Conservation (phyloP, 2,888 invertebrate species). For the Drosophila borealis region DNA sequence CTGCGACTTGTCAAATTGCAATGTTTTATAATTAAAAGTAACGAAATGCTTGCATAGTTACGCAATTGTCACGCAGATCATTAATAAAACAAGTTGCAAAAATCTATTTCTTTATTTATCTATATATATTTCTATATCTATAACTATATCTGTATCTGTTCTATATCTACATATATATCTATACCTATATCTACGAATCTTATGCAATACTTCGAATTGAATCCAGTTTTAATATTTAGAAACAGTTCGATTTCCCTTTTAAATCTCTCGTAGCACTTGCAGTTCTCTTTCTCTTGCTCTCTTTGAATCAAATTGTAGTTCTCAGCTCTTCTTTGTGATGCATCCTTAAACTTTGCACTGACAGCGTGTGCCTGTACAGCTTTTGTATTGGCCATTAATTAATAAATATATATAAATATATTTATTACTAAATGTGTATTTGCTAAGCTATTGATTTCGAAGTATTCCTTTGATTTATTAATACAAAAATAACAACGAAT, state of each 20-base stretch:
- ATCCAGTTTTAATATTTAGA: constrained; percentile 4
- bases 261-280: too few species aligned
- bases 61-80: constrained; percentile 4
- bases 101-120: background rate
- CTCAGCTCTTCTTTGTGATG: constrained; percentile 1
- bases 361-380: background rate
- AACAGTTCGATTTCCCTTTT: background rate
- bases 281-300: too few species aligned
- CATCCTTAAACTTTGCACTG: constrained; percentile 12
- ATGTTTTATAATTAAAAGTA: constrained; percentile 16
- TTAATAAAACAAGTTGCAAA: background rate
- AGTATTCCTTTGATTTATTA: too few species aligned
- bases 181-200: background rate
- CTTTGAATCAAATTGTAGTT: background rate
- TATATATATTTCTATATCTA: background rate
- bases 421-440: too few species aligned
- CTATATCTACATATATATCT: too few species aligned
- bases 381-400: too few species aligned
- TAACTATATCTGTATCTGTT: too few species aligned
- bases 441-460: too few species aligned
- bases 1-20: constrained; percentile 34
- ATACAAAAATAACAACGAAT: too few species aligned
- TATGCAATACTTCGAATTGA: background rate
- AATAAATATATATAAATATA: too few species aligned
- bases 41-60: constrained; percentile 12